These are phyloP conservation scores for Chymomyza caudatula DNA, from an alignment of 2,888 invertebrate species.

Conservation along the genomic window DNA sequence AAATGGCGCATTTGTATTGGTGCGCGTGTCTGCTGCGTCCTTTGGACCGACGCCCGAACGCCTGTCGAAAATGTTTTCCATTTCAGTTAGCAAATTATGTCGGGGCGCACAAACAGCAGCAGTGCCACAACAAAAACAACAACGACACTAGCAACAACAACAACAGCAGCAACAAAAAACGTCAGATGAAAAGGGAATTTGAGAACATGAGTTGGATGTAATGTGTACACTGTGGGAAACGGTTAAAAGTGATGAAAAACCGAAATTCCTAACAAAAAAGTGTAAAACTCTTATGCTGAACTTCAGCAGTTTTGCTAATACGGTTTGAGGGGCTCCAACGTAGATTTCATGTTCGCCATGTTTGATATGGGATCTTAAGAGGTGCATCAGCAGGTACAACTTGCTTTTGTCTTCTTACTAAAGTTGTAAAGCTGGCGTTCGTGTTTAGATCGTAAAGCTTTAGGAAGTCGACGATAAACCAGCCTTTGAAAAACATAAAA, in stretches of 20 bases:
- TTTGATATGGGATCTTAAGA: too few relatives aligned
- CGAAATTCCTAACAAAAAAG: too few relatives aligned
- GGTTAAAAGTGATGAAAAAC: neutral
- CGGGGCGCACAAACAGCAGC: conserved; percentile 37
- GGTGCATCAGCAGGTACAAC: too few relatives aligned
- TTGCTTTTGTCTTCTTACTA: too few relatives aligned
- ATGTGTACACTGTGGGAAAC: neutral
- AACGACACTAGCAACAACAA: neutral
- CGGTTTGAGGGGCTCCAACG: too few relatives aligned
- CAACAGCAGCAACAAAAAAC: neutral
- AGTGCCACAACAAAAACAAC: neutral
- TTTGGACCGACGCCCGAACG: conserved; percentile 32
- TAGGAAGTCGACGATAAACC: too few relatives aligned
- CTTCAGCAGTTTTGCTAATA: too few relatives aligned
- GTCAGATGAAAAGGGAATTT: conserved; percentile 13
- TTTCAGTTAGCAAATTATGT: conserved; percentile 73
- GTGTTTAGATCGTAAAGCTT: too few relatives aligned
- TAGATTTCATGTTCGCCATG: too few relatives aligned
- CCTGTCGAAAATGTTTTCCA: conserved; percentile 73
- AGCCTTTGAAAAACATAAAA: too few relatives aligned
- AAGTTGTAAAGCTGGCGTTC: too few relatives aligned
- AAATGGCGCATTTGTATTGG: conserved; percentile 48
- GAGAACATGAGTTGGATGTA: neutral
- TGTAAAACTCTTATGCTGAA: too few relatives aligned
- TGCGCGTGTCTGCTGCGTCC: conserved; percentile 68